phyloP scores from a whole-genome alignment of 2,888 invertebrate species.

The Noctua comes region DNA sequence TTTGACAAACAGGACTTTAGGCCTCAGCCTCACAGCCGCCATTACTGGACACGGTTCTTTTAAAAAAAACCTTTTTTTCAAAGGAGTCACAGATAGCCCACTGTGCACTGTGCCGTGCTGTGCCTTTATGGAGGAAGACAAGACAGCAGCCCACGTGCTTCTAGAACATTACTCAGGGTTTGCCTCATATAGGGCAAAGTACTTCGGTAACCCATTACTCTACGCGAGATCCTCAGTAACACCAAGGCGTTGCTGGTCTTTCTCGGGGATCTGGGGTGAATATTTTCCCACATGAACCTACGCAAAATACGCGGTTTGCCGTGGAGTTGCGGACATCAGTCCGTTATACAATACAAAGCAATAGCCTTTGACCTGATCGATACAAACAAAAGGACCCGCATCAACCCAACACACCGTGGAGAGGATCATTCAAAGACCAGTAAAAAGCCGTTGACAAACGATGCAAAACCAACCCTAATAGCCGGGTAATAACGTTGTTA shows the following conservation, averaged over 20 bases:
- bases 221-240: neutral
- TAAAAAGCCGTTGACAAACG: constrained; percentile 17
- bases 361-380: neutral
- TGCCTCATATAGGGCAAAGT: neutral
- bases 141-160: neutral
- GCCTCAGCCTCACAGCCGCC: no score
- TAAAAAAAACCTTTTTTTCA: neutral
- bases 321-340: neutral
- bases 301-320: neutral
- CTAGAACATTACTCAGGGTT: neutral
- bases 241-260: neutral
- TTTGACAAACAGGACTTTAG: no score
- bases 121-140: neutral
- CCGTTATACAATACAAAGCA: neutral
- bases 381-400: neutral
- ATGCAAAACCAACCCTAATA: constrained; percentile 2
- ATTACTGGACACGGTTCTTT: neutral
- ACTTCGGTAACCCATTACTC: neutral
- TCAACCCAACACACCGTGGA: neutral
- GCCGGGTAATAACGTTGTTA: constrained; percentile 21
- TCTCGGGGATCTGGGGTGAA: neutral
- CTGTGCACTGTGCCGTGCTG: neutral
- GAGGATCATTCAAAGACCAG: neutral
- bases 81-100: neutral
- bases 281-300: neutral